These are phyloP conservation scores for human DNA, from an alignment of 2,113 vertebrate genomes.

Conservation along the genomic window DNA sequence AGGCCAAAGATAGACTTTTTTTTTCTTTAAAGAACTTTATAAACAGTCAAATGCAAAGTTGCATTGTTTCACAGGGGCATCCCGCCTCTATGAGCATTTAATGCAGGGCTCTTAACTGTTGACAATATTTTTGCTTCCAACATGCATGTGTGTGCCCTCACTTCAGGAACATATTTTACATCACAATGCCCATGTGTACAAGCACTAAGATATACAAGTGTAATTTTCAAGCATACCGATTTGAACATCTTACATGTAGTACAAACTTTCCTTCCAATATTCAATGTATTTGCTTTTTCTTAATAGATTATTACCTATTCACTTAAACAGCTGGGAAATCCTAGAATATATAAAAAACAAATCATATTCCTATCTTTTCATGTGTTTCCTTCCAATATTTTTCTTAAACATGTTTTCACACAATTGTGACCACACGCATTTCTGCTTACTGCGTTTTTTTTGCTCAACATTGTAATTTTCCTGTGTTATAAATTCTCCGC, in stretches of 20 bases:
- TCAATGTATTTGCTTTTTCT: background rate
- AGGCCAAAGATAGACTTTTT: background rate
- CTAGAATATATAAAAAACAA: background rate
- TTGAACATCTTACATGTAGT: background rate
- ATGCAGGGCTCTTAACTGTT: background rate
- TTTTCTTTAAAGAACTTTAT: slow-evolving; percentile 15
- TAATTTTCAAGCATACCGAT: background rate
- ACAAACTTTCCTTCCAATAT: background rate
- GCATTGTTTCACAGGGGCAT: background rate
- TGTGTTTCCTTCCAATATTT: background rate
- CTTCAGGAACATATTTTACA: background rate
- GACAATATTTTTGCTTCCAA: background rate
- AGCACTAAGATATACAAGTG: background rate
- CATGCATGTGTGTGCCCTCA: background rate
- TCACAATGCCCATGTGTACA: background rate
- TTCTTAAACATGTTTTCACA: slow-evolving; percentile 8
- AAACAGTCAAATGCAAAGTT: background rate
- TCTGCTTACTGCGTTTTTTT: background rate
- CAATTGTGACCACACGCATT: background rate
- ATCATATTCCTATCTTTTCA: background rate
- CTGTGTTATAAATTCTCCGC: background rate
- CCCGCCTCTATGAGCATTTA: background rate
- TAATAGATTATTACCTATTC: background rate
- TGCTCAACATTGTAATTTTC: background rate
- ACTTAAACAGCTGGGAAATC: background rate